A percentile compares a stretch with the other conserved stretches of the same genome.
Evolutionary conservation across 2,113 vertebrate genomes (phyloP).

Genomic region (Pseudorectes ferrugineus): DNA sequence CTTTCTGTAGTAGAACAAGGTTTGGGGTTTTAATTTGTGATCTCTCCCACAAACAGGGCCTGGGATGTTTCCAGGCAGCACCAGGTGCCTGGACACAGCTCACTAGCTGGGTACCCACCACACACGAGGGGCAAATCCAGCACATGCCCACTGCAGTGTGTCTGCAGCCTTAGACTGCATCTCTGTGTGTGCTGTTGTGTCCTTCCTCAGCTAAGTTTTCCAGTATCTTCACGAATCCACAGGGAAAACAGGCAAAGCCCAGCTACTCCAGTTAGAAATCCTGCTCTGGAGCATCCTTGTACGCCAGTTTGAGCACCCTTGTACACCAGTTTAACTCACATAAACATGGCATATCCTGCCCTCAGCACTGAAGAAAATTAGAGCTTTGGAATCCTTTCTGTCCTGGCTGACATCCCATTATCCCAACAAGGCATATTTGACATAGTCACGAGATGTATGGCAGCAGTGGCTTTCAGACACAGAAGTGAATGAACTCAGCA

Average conservation of each 20-base stretch:
- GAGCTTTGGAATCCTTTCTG: not conserved
- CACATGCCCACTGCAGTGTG: not conserved
- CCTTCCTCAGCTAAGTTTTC: not conserved
- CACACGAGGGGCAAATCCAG: not conserved
- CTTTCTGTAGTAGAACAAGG: not conserved
- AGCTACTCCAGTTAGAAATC: not conserved
- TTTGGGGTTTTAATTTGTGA: not conserved
- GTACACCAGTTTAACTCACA: not conserved
- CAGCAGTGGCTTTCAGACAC: not conserved
- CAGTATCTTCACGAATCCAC: not conserved
- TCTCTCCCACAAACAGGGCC: not conserved
- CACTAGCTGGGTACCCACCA: rapidly evolving
- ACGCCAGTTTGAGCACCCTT: not conserved
- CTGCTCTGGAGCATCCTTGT: not conserved
- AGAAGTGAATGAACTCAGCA: not conserved
- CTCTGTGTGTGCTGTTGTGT: not conserved
- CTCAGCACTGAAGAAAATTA: not conserved
- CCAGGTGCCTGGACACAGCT: not conserved
- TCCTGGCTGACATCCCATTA: not conserved
- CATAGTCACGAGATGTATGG: not conserved
- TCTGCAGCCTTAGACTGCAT: not conserved
- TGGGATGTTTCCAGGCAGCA: not conserved
- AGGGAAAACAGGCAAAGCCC: not conserved
- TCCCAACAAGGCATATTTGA: not conserved
- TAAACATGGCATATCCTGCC: not conserved